These are phyloP conservation scores for Bimastos eiseni DNA, from an alignment of 2,888 invertebrate genomes.

Conservation along the genomic window DNA sequence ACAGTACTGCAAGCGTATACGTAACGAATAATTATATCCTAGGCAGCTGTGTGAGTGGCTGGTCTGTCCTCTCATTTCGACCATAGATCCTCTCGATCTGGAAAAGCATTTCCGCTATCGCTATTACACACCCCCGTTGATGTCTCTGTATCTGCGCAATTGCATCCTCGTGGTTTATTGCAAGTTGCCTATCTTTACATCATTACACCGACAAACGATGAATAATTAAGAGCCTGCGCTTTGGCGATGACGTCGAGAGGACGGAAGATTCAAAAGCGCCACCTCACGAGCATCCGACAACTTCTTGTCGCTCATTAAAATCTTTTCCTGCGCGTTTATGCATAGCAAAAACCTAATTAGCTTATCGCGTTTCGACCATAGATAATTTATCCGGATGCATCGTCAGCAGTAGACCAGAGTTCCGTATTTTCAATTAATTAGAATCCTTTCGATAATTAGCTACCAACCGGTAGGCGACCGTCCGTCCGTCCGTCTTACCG, in stretches of 20 bases:
- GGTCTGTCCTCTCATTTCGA: too few relatives aligned
- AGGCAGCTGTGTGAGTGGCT: too few relatives aligned
- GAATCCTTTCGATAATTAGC: background rate
- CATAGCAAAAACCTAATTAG: background rate
- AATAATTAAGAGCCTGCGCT: background rate
- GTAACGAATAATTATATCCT: too few relatives aligned
- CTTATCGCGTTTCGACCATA: background rate
- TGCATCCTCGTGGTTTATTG: background rate
- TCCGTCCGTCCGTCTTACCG: background rate
- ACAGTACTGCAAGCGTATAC: too few relatives aligned
- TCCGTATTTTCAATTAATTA: background rate
- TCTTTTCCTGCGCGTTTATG: background rate
- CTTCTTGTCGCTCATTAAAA: background rate
- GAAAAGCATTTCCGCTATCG: too few relatives aligned
- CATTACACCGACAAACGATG: background rate
- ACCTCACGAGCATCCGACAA: background rate
- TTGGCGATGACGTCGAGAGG: background rate
- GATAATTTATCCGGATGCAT: constrained; percentile 1
- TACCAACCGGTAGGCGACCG: background rate
- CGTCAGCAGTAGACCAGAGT: background rate
- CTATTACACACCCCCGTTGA: too few relatives aligned
- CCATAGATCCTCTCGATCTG: too few relatives aligned
- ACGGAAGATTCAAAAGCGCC: background rate
- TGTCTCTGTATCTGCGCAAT: background rate
- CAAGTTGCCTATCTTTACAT: background rate